phyloP scores from a whole-genome alignment of 1,140 invertebrate species.

The Lordiphosa mommai region DNA sequence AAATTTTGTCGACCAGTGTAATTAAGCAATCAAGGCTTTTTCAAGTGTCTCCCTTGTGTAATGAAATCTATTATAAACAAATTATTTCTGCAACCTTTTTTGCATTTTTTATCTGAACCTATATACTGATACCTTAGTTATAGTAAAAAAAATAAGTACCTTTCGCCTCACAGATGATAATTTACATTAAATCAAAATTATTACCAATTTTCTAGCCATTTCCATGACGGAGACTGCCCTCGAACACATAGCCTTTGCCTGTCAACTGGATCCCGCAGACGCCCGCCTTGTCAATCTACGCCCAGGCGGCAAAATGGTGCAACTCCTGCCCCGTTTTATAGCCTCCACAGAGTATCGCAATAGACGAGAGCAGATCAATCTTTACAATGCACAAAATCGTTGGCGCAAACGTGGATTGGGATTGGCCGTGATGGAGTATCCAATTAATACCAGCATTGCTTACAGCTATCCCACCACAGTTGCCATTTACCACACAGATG shows the following conservation, averaged over 20 bases:
- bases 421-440: conserved; percentile 82
- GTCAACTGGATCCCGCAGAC: conserved; percentile 85
- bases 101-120: neutral
- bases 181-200: no score
- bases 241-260: conserved; percentile 87
- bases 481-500: conserved; percentile 84
- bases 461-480: conserved; percentile 81
- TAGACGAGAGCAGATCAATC: conserved; percentile 80
- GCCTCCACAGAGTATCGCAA: conserved; percentile 80
- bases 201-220: conserved; percentile 81
- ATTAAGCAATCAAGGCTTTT: no score
- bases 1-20: no score
- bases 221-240: conserved; percentile 87
- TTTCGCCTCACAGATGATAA: no score
- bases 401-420: conserved; percentile 86
- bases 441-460: conserved; percentile 81
- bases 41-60: no score
- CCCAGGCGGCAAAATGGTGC: conserved; percentile 74
- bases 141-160: no score
- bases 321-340: conserved; percentile 59
- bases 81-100: no score
- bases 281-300: conserved; percentile 84
- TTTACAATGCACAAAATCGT: conserved; percentile 84
- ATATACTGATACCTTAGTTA: no score
- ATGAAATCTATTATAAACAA: no score